Evolutionary conservation across 2,113 vertebrate genomes (phyloP).

Genomic region (Hyperoodon ampullatus): DNA sequence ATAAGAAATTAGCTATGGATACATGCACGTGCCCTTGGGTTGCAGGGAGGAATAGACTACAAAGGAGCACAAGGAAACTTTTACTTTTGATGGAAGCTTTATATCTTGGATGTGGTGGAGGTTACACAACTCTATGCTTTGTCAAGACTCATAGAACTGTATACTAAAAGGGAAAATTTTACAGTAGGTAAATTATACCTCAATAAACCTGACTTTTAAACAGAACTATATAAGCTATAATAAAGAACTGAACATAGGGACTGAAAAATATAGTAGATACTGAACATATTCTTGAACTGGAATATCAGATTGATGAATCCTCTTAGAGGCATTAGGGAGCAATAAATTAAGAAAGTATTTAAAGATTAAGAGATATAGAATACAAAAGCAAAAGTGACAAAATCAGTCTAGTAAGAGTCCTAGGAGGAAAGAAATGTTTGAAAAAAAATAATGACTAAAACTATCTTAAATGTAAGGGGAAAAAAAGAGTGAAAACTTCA

Average conservation of each 20-base stretch:
- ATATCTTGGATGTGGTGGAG: background rate
- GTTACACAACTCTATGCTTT: background rate
- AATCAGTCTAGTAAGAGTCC: background rate
- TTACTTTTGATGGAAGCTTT: background rate
- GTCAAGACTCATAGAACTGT: background rate
- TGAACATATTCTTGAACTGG: background rate
- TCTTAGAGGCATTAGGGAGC: background rate
- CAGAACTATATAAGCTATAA: background rate
- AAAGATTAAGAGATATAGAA: background rate
- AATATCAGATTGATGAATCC: background rate
- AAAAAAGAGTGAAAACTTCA: background rate
- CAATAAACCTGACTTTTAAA: background rate
- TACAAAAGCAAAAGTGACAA: background rate
- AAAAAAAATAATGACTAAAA: background rate
- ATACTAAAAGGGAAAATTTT: background rate
- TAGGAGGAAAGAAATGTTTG: background rate
- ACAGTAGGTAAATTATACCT: background rate
- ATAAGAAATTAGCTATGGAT: background rate
- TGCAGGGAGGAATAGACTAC: background rate
- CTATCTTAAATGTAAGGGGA: background rate
- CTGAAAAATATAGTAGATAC: background rate
- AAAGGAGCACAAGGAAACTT: background rate
- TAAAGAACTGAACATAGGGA: background rate
- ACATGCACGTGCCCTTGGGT: background rate
- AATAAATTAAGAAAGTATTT: background rate